phyloP scores from a whole-genome alignment of 2,888 invertebrate genomes.

The Tetramorium bicarinatum region DNA sequence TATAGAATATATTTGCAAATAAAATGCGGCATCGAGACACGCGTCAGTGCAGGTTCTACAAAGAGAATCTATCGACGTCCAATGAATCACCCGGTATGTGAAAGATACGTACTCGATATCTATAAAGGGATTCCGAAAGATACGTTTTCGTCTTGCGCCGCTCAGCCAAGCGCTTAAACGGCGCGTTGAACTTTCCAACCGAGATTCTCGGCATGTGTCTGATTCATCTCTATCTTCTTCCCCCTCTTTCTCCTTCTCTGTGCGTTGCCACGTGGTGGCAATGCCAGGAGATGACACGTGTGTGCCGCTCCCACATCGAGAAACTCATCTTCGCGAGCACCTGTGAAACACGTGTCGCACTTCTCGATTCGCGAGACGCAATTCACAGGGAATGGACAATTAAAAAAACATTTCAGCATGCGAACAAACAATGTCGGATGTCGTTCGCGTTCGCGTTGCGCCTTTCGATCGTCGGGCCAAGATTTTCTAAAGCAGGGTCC shows the following conservation, averaged over 20 bases:
- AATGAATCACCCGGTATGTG: neutral
- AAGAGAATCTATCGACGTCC: neutral
- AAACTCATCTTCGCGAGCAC: slow-evolving; percentile 51
- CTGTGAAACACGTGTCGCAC: slow-evolving; percentile 68
- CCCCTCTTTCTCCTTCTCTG: neutral
- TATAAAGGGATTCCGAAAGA: slow-evolving; percentile 8
- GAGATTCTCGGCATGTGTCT: slow-evolving; percentile 43
- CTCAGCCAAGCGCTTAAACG: slow-evolving; percentile 34
- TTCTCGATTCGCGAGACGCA: neutral
- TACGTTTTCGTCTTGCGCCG: slow-evolving; percentile 28
- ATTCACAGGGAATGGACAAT: neutral
- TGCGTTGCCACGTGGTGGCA: neutral
- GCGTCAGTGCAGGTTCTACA: neutral
- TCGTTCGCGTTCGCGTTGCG: neutral
- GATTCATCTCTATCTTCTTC: neutral
- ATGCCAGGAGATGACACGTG: slow-evolving; percentile 25
- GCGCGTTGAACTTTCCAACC: slow-evolving; percentile 64
- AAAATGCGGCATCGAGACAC: neutral
- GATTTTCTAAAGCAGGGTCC: neutral
- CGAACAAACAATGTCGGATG: neutral
- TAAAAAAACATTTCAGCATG: neutral
- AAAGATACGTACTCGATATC: neutral
- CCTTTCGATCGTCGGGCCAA: neutral
- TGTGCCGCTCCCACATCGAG: slow-evolving; percentile 9
- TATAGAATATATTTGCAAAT: neutral